Evolutionary conservation across 2,113 vertebrate genomes (phyloP).

Genomic region (Scortum barcoo): DNA sequence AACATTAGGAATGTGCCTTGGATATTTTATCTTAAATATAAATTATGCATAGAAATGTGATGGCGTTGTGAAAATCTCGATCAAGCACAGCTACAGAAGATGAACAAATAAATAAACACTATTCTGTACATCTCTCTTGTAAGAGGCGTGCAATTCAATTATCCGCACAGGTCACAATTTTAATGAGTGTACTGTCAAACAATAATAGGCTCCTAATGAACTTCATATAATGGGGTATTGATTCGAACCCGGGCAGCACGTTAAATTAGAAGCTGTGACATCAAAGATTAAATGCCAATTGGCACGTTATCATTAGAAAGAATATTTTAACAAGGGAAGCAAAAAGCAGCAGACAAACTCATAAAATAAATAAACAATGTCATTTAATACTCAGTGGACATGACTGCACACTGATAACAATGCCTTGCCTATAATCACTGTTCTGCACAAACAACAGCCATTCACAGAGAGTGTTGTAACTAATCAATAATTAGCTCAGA

Average conservation of each 20-base stretch:
- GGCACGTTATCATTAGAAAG: slow-evolving; percentile 27
- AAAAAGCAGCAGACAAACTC: slow-evolving; percentile 27
- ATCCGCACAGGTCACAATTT: slow-evolving; percentile 42
- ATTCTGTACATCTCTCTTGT: slow-evolving; percentile 12
- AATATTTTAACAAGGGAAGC: slow-evolving; percentile 25
- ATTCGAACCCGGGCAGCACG: slow-evolving; percentile 46
- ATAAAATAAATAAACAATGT: slow-evolving; percentile 31
- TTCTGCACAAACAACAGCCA: slow-evolving; percentile 38
- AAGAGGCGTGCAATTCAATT: slow-evolving; percentile 36
- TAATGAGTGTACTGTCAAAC: slow-evolving; percentile 59
- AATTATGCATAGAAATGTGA: not conserved
- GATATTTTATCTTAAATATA: not conserved
- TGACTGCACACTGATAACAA: slow-evolving; percentile 34
- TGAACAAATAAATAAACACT: slow-evolving; percentile 17
- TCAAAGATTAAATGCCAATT: slow-evolving; percentile 47
- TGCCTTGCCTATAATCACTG: slow-evolving; percentile 11
- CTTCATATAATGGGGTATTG: slow-evolving; percentile 65
- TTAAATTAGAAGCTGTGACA: slow-evolving; percentile 52
- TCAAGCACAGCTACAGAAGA: not conserved
- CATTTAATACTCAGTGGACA: slow-evolving; percentile 28
- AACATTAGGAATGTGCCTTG: not conserved
- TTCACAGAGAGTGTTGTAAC: slow-evolving; percentile 50
- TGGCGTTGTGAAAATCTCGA: not conserved
- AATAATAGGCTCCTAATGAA: slow-evolving; percentile 60
- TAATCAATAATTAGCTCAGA: slow-evolving; percentile 78